These are phyloP conservation scores for Agrochola lota DNA, from an alignment of 2,888 invertebrate genomes.

Conservation along the genomic window DNA sequence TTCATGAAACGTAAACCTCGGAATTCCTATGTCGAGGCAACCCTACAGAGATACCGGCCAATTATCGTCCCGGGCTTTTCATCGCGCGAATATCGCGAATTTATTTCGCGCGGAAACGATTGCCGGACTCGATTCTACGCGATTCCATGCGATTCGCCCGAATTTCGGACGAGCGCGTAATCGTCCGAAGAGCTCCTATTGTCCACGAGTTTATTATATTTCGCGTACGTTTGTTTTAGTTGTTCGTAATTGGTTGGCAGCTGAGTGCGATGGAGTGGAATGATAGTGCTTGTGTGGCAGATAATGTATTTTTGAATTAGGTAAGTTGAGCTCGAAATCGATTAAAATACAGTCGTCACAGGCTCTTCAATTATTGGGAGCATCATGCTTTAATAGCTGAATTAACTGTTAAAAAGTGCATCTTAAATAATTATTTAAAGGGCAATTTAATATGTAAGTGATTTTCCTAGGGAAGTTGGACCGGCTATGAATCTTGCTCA, in stretches of 20 bases:
- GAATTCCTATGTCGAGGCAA: conserved; percentile 17
- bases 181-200: conserved; percentile 40
- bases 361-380: not conserved
- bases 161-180: conserved; percentile 51
- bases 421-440: not conserved
- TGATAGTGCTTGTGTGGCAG: not conserved
- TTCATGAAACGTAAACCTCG: not conserved
- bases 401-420: not conserved
- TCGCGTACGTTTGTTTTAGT: conserved; percentile 48
- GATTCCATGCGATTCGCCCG: conserved; percentile 36
- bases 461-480: not conserved
- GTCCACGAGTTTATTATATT: conserved; percentile 52
- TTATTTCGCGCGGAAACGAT: conserved; percentile 61
- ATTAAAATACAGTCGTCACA: not conserved
- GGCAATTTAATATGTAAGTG: not conserved
- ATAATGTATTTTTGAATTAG: conserved; percentile 13
- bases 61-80: conserved; percentile 59
- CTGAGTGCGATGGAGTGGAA: conserved; percentile 40
- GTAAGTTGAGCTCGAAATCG: conserved; percentile 11
- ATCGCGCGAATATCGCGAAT: conserved; percentile 57
- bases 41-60: conserved; percentile 56
- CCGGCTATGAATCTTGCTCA: not conserved
- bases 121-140: conserved; percentile 14
- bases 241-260: conserved; percentile 41
- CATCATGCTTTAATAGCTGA: not conserved